Conservation (phyloP, 2,888 invertebrate species). For the Arctia plantaginis region DNA sequence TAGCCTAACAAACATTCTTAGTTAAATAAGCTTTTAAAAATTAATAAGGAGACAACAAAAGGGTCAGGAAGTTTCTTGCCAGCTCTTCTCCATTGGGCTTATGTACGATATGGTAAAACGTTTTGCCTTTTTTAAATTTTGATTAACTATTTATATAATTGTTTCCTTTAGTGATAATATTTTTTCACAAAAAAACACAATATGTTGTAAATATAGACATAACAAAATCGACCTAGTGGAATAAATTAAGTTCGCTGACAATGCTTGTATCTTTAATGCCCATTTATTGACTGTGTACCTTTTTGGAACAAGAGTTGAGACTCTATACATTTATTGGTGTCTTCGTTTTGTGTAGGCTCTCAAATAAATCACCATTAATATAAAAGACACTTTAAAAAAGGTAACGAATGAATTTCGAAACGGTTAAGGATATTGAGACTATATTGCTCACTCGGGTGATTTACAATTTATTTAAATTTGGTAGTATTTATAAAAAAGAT, state of each 20-base stretch:
- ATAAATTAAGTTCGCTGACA: slow-evolving; percentile 56
- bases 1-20: no score
- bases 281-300: slow-evolving; percentile 53
- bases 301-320: slow-evolving; percentile 76
- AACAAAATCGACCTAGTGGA: slow-evolving; percentile 40
- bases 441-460: slow-evolving; percentile 37
- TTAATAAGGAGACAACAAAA: no score
- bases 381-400: slow-evolving; percentile 76
- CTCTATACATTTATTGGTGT: slow-evolving; percentile 78
- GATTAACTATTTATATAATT: no score
- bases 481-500: slow-evolving; percentile 21
- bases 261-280: slow-evolving; percentile 62
- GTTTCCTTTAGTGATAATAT: no score
- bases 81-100: no score
- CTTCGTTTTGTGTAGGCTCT: slow-evolving; percentile 72
- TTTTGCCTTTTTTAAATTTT: no score
- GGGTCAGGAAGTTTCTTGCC: no score
- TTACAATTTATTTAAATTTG: slow-evolving; percentile 42
- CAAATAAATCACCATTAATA: slow-evolving; percentile 81
- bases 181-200: neutral
- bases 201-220: neutral
- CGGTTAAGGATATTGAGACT: slow-evolving; percentile 67
- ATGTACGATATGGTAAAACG: no score
- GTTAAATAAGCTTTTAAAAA: no score
- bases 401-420: slow-evolving; percentile 74